Base-by-base conservation (phyloP, 1,140 invertebrate genomes). In the Megalopta genalis region DNA sequence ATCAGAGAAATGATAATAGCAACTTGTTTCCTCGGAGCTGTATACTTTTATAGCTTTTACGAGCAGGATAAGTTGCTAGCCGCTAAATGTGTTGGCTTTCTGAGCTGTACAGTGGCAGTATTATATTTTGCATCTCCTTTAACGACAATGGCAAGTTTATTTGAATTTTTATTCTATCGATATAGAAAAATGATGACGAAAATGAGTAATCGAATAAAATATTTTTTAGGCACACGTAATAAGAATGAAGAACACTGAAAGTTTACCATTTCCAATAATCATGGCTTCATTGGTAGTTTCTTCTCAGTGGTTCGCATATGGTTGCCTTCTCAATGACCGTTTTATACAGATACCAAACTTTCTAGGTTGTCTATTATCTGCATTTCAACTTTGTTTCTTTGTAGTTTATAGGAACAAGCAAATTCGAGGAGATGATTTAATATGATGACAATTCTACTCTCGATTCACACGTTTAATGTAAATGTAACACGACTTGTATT, bases 121-220 rank as follows among this genome's bases (percentile, higher is more conserved):
- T 85, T 96, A 62, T 97, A 97, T 83, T 96, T 97, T 90, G 96
- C 95, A 42, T 95, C 96, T 59, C 97, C 97, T 27, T 93, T 97
- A 77, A 95, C 95, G 32, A 95, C 95, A 86, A 89, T 97, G 82
- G 93, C 96, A 91, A 90, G 91, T 88, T 78, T 68, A 16, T n/a
- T 9, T 64, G 10, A 63, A 9, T 23, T 25, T 25, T 54, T 14
- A 57, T 8, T 49, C 18, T 42, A 57, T 2, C 10, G 27, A 25
- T 4, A 25, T 23, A 42, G n/a, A n/a, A 5, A 2, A n/a, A 25
- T 16, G 3, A 8, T 46, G 23, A 37, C 21, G 32, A 32, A 32
- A 32, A 32, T 32, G 39, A 14, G 8, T 70, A 66, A 71, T 66
- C 2, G 1, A 37, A 23, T 21, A 12, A 68, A 78, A 71, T 83